Conservation (phyloP, 2,113 vertebrate species). For the Brachypteracias leptosomus region DNA sequence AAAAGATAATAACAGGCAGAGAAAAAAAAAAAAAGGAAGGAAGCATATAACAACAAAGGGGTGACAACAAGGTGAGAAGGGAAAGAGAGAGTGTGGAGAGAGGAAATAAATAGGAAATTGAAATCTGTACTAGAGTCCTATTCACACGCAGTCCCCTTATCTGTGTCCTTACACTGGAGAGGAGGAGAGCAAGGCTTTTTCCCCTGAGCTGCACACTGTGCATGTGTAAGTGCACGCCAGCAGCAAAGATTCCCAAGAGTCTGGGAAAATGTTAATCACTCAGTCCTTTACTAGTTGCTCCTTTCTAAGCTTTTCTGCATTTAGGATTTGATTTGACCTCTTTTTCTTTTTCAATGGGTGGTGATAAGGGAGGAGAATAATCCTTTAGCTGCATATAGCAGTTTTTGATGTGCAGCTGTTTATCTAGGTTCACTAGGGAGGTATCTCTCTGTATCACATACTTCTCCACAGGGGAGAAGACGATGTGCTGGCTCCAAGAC, state of each 20-base stretch:
- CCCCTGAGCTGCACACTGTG: background rate
- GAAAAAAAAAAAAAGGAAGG: background rate
- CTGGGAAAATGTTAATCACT: background rate
- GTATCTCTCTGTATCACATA: background rate
- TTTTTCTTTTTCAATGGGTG: background rate
- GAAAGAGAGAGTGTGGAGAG: background rate
- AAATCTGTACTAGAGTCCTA: background rate
- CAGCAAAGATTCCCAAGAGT: background rate
- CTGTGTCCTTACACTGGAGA: background rate
- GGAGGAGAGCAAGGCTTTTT: background rate
- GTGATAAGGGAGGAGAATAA: background rate
- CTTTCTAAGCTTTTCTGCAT: background rate
- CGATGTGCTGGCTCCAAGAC: background rate
- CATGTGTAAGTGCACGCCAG: rapidly evolving
- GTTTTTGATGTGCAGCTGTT: background rate
- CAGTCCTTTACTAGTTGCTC: background rate
- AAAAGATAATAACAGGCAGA: background rate
- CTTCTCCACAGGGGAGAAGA: background rate
- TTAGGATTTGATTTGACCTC: background rate
- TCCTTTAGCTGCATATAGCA: background rate
- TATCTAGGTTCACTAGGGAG: background rate
- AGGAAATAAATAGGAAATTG: constrained; percentile 33
- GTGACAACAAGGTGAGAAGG: background rate
- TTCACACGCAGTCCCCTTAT: background rate
- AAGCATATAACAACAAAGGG: rapidly evolving